phyloP scores from a whole-genome alignment of 53 echinoderm and acorn worm genomes.

The Echinarachnius parma region DNA sequence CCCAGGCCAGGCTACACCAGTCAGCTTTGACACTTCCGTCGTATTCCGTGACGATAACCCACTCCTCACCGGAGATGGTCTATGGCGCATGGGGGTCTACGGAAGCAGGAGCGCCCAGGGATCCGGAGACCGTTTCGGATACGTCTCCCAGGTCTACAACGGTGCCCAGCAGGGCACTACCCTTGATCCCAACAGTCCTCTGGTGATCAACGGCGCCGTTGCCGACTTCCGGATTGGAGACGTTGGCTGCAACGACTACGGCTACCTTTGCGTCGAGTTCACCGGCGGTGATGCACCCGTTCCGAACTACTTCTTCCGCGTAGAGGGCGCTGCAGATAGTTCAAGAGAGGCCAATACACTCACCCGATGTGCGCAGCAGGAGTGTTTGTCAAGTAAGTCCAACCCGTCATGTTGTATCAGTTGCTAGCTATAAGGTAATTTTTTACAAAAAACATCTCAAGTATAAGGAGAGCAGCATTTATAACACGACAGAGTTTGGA shows the following conservation, averaged over 20 bases:
- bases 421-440: too few relatives aligned
- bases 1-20: constrained; percentile 57
- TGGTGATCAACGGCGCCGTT: constrained; percentile 50
- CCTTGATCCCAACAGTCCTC: constrained; percentile 47
- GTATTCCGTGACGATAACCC: constrained; percentile 58
- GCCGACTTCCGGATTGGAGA: constrained; percentile 79
- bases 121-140: constrained; percentile 53
- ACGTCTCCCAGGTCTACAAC: constrained; percentile 56
- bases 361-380: constrained; percentile 67
- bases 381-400: constrained; percentile 89
- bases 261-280: constrained; percentile 88
- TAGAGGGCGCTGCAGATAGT: constrained; percentile 44
- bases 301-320: constrained; percentile 70
- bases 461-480: too few relatives aligned
- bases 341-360: constrained; percentile 48
- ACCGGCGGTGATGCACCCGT: constrained; percentile 72
- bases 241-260: constrained; percentile 70
- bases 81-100: constrained; percentile 81
- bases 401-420: too few relatives aligned
- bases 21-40: constrained; percentile 48
- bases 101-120: constrained; percentile 76
- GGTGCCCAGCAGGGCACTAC: constrained; percentile 53
- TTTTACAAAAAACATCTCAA: too few relatives aligned
- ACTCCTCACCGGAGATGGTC: constrained; percentile 58
- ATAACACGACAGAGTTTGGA: too few relatives aligned